Evolutionary conservation across 1,140 invertebrate genomes (phyloP), one percentile per base, ranked within the genome.

Genomic region (Drosophila trapezifrons): DNA sequence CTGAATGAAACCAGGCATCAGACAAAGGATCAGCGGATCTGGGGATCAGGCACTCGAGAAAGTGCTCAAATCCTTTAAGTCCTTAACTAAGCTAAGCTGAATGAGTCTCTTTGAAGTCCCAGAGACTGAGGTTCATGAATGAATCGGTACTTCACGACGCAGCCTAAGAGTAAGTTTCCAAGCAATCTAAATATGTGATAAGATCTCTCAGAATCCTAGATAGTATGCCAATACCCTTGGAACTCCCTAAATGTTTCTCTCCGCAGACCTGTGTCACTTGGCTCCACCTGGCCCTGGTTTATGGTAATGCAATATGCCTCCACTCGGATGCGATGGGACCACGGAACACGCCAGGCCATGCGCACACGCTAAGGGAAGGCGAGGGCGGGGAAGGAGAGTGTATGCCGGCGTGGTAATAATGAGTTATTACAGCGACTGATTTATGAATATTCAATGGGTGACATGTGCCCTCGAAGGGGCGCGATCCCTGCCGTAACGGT

Each of bases 401-500:
- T n/a, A n/a, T 27, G 35, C 32, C 25, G 49, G 35, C 35, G 29
- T 40, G 20, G 45, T 57, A 71, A 58, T 80, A 89, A 89, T 83
- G 76, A 80, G 79, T 87, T 86, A 86, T 87, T 87, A 58, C 83
- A 59, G 32, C 27, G 43, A 62, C 63, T 87, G 83, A 87, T 87
- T 87, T 87, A 87, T 87, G 83, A 87, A 87, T 87, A 87, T 87
- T 84, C 84, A 89, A 69, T 51, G 49, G 72, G 62, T 80, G 84
- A 83, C 76, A 80, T 54, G 76, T 78, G 74, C 51, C 25, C 49
- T 29, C 20, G 15, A 15, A 56, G 58, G 59, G 67, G 81, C 64
- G 79, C 74, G 59, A 67, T 45, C 38, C 56, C n/a, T 38, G 52
- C 37, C 71, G 43, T 56, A 75, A 65, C 59, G 63, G 66, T 38